Evolutionary conservation across 2,113 vertebrate genomes (phyloP).

Genomic region (Scolopax mira): DNA sequence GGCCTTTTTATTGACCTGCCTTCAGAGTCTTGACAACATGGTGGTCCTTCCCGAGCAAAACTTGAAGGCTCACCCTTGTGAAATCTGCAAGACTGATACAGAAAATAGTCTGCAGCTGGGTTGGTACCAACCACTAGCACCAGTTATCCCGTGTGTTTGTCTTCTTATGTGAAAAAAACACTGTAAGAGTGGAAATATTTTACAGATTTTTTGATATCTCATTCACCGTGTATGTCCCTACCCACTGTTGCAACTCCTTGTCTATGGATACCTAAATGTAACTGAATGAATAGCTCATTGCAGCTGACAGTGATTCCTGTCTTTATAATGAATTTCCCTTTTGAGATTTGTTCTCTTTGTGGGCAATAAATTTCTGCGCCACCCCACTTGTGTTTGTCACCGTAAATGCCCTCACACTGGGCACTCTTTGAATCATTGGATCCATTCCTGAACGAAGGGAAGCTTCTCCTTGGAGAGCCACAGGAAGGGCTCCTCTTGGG

Average conservation of each 20-base stretch:
- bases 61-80: not conserved
- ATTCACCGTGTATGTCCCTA: not conserved
- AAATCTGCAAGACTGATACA: not conserved
- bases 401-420: not conserved
- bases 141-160: not conserved
- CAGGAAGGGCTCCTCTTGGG: not conserved
- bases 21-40: not conserved
- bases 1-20: not conserved
- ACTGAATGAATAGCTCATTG: not conserved
- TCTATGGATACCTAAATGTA: not conserved
- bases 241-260: not conserved
- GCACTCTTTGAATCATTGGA: not conserved
- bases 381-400: not conserved
- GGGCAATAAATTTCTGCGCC: not conserved
- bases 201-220: not conserved
- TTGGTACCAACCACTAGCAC: not conserved
- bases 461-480: not conserved
- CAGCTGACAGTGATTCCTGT: not conserved
- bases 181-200: not conserved
- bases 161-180: not conserved
- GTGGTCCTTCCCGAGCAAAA: not conserved
- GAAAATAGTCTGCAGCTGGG: not conserved
- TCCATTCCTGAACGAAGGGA: not conserved
- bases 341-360: not conserved
- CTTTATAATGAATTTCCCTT: not conserved